Conservation (phyloP, 2,113 vertebrate genomes). For the Gadus macrocephalus region DNA sequence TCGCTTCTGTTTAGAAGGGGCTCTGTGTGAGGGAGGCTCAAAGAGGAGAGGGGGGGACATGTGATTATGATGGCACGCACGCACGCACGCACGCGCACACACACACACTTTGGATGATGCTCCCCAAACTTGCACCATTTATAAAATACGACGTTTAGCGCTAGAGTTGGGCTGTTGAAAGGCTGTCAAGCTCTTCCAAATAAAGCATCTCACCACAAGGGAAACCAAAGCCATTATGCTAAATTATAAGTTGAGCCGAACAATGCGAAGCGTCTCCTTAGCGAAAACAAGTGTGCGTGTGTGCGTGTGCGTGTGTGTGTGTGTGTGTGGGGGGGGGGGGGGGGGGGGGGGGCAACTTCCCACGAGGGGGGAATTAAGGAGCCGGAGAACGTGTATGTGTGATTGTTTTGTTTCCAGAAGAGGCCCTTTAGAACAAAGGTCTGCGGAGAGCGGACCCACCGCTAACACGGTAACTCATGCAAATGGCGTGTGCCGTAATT, state of each 20-base stretch:
- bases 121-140: too few species aligned
- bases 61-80: too few species aligned
- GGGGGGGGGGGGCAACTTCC: conserved; percentile 2
- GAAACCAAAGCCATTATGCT: conserved; percentile 1
- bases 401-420: conserved; percentile 11
- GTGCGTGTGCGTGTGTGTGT: too few species aligned
- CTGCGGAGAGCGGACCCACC: conserved; percentile 42
- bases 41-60: too few species aligned
- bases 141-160: conserved; percentile 29
- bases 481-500: conserved; percentile 66
- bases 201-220: too few species aligned
- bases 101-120: too few species aligned
- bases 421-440: conserved; percentile 47
- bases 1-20: too few species aligned
- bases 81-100: too few species aligned
- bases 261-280: conserved; percentile 21
- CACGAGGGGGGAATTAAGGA: conserved; percentile 29
- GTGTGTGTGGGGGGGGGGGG: too few species aligned
- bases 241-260: conserved; percentile 14
- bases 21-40: too few species aligned
- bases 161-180: too few species aligned
- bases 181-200: too few species aligned
- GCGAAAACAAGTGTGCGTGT: conserved; percentile 16
- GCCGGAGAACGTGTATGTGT: conserved; percentile 20
- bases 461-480: conserved; percentile 68